These are phyloP conservation scores for Sebastes miniatus DNA, from an alignment of 2,797 vertebrate genomes.

Conservation along the genomic window DNA sequence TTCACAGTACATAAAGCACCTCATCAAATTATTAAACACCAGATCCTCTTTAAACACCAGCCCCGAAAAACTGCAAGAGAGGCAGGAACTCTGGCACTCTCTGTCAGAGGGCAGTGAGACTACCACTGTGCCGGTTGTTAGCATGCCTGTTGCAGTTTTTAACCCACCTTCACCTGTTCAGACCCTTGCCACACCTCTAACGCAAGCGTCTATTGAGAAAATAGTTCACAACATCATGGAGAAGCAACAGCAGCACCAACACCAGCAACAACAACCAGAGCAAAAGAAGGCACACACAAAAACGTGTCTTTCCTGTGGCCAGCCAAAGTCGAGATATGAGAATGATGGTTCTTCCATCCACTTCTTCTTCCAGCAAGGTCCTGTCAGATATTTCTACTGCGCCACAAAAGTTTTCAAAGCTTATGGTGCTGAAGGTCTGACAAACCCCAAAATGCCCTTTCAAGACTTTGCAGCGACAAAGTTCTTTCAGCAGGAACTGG, in stretches of 20 bases:
- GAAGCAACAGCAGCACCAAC: neutral
- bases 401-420: no score
- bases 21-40: conserved; percentile 4
- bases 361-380: no score
- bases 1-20: conserved; percentile 16
- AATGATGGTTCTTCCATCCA: no score
- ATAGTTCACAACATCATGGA: conserved; percentile 9
- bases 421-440: no score
- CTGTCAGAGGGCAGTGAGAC: conserved; percentile 9
- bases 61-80: conserved; percentile 31
- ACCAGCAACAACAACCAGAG: neutral
- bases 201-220: neutral
- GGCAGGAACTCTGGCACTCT: conserved; percentile 21
- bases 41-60: conserved; percentile 30
- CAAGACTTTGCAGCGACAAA: no score
- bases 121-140: conserved; percentile 12
- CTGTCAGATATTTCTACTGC: no score
- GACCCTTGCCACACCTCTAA: no score
- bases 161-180: conserved; percentile 10
- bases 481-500: no score
- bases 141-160: neutral
- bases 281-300: neutral
- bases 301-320: neutral
- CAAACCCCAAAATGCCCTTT: neutral
- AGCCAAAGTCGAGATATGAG: neutral